These are phyloP conservation scores for Drymonia ruficornis DNA, from an alignment of 2,888 invertebrate genomes.

Conservation along the genomic window DNA sequence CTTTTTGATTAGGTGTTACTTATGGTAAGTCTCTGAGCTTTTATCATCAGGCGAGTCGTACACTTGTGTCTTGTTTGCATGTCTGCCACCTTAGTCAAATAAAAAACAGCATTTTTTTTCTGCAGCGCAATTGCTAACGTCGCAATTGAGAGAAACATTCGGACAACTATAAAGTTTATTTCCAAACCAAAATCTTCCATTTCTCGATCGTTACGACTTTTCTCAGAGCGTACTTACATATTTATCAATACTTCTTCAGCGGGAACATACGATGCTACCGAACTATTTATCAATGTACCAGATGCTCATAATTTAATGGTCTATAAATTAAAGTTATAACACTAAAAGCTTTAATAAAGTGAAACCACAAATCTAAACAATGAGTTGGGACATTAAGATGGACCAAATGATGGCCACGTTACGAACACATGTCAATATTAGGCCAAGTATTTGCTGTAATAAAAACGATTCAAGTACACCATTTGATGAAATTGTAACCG, in stretches of 20 bases:
- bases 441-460: slow-evolving; percentile 36
- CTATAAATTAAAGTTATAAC: slow-evolving; percentile 43
- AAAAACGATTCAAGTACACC: slow-evolving; percentile 24
- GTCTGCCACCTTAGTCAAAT: no score
- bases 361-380: slow-evolving; percentile 46
- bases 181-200: not conserved
- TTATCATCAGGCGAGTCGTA: no score
- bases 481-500: slow-evolving; percentile 12
- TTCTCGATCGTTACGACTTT: not conserved
- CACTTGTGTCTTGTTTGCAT: no score
- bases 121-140: not conserved
- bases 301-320: slow-evolving; percentile 38
- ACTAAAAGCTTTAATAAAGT: slow-evolving; percentile 44
- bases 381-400: slow-evolving; percentile 27
- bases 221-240: not conserved
- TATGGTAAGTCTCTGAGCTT: no score
- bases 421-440: slow-evolving; percentile 46
- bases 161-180: not conserved
- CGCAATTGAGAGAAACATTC: not conserved
- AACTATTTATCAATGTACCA: slow-evolving; percentile 27
- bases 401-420: slow-evolving; percentile 30
- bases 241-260: not conserved
- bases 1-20: no score
- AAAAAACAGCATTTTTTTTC: no score
- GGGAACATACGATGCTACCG: slow-evolving; percentile 7